These are phyloP conservation scores for Mareca strepera DNA, from an alignment of 2,797 vertebrate species.

Conservation along the genomic window DNA sequence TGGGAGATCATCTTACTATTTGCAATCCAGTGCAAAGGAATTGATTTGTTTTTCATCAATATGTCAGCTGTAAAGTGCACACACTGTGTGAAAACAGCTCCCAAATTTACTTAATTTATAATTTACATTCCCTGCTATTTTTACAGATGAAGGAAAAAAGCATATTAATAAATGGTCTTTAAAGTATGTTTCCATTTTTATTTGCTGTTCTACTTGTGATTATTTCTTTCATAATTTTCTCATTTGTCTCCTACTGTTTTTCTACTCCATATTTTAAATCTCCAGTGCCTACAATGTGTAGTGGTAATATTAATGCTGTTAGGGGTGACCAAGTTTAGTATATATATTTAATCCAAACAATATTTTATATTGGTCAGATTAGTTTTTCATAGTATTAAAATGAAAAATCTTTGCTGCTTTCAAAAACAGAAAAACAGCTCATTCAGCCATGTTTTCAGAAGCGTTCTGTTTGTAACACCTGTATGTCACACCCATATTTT, in stretches of 20 bases:
- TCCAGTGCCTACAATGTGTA: background rate
- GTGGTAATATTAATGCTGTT: background rate
- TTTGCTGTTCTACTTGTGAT: background rate
- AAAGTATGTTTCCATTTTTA: background rate
- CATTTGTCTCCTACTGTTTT: background rate
- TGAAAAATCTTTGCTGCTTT: background rate
- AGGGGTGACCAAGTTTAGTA: background rate
- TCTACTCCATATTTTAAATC: background rate
- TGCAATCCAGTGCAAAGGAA: background rate
- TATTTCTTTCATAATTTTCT: background rate
- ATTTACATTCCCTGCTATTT: background rate
- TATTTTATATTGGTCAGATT: background rate
- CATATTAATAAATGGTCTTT: background rate
- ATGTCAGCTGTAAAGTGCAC: background rate
- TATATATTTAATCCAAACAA: background rate
- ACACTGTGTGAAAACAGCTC: background rate
- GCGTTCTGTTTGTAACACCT: rapidly evolving
- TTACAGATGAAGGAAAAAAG: background rate
- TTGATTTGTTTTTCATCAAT: background rate
- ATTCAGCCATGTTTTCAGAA: background rate
- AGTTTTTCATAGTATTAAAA: background rate
- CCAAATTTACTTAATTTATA: background rate
- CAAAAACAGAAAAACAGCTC: background rate
- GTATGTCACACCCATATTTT: background rate
- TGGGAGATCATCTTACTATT: background rate